phyloP scores from a whole-genome alignment of 2,888 invertebrate species.

The Gari tellinella region DNA sequence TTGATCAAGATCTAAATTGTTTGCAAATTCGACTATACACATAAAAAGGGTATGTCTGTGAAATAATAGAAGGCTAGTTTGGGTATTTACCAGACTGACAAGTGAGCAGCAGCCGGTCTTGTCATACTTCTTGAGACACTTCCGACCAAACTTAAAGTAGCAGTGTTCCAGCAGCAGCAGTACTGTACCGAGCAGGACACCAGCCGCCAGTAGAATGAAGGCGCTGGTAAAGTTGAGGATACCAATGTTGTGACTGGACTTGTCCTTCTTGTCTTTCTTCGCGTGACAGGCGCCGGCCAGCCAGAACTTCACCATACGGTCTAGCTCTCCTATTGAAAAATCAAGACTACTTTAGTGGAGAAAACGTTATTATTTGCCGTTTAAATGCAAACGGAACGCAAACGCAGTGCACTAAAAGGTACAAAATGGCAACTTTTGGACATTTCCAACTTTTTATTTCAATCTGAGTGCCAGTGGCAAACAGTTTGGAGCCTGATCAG shows the following conservation, averaged over 20 bases:
- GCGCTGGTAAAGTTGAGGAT: constrained; percentile 96
- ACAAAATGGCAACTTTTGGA: too few relatives aligned
- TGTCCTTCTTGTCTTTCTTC: constrained; percentile 88
- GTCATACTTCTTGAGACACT: constrained; percentile 86
- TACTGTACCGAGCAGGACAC: constrained; percentile 94
- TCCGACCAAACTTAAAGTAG: constrained; percentile 92
- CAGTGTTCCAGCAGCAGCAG: constrained; percentile 95
- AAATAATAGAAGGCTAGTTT: too few relatives aligned
- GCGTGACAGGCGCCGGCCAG: constrained; percentile 98
- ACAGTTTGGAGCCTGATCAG: too few relatives aligned
- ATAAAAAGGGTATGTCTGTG: too few relatives aligned
- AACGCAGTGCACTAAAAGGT: too few relatives aligned
- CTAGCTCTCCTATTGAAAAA: constrained; percentile 96
- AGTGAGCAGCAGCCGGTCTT: constrained; percentile 96
- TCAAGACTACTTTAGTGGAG: too few relatives aligned
- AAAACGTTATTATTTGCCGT: too few relatives aligned
- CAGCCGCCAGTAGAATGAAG: constrained; percentile 97
- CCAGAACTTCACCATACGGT: constrained; percentile 95
- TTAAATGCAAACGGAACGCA: too few relatives aligned
- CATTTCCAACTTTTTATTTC: too few relatives aligned
- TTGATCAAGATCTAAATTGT: too few relatives aligned
- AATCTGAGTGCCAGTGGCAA: too few relatives aligned
- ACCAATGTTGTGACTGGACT: constrained; percentile 88
- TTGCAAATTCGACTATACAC: too few relatives aligned
- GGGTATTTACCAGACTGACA: constrained; percentile 92